Evolutionary conservation across 2,888 invertebrate genomes (phyloP), one percentile per base, ranked within the genome.

Genomic region (Phymatocera aterrima): DNA sequence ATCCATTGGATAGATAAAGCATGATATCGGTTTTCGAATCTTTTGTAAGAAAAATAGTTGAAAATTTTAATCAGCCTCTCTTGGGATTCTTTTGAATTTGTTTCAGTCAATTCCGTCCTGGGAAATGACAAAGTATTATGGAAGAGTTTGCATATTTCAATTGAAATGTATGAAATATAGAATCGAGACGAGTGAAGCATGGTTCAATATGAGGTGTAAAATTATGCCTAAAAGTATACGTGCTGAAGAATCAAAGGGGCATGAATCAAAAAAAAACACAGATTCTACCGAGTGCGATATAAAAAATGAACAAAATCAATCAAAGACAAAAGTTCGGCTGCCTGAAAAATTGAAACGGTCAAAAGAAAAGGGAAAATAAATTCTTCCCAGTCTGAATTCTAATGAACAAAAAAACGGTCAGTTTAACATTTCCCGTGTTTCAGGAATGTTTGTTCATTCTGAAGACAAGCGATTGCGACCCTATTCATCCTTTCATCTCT

Each of bases 111-210:
- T 87, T 51, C 86, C 86, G 57, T 80, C 86, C 61, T 86, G 86
- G 86, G 86, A 87, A 83, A 81, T 85, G 37, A 86, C 85, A 43
- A 87, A 86, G 81, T 86, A 86, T 80, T 87, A 87, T 43, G 86
- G 86, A 54, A 83, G 83, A 78, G 84, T 86, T 18, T 83, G 84
- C 79, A 78, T 83, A 54, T 85, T 84, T 82, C 85, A 87, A 82
- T 77, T 86, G 48, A 81, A 84, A 75, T 85, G 84, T 65, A 70
- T 86, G 43, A 87, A 86, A 78, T 85, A 87, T 77, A 82, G 80
- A 74, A 80, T 86, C 72, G 82, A 86, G 79, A 86, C 84, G 18
- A 86, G 86, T 61, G 85, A 86, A 78, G 82, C 85, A 24, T 87
- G 85, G 85, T 85, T 83, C 79, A 83, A 84, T 51, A 84, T 86